These are phyloP conservation scores for Heteropelma amictum DNA, from an alignment of 2,888 invertebrate genomes.

Conservation along the genomic window DNA sequence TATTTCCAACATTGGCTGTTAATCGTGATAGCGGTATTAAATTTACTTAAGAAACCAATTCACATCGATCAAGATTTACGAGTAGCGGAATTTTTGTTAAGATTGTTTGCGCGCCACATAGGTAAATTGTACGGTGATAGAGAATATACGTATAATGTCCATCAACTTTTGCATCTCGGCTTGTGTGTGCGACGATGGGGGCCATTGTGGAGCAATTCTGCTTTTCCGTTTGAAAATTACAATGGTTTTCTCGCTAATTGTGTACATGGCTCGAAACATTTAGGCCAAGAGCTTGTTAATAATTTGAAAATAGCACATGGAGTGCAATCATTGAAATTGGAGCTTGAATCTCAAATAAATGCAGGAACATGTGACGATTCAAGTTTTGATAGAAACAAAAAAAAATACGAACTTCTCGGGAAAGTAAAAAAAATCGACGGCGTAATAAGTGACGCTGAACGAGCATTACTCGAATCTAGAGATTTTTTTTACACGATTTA, in stretches of 20 bases:
- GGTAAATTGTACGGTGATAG: slow-evolving; percentile 48
- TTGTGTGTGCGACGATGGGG: slow-evolving; percentile 60
- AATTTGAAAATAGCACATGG: slow-evolving; percentile 55
- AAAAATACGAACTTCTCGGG: too few species aligned
- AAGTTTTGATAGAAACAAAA: slow-evolving; percentile 28
- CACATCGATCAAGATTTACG: slow-evolving; percentile 33
- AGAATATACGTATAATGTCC: slow-evolving; percentile 58
- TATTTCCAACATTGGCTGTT: slow-evolving; percentile 60
- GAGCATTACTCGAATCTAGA: slow-evolving; percentile 24
- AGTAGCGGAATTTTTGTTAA: slow-evolving; percentile 46
- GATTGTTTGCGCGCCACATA: slow-evolving; percentile 56
- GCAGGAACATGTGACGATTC: too few species aligned
- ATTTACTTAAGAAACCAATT: slow-evolving; percentile 52
- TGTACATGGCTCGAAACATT: slow-evolving; percentile 56
- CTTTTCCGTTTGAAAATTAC: slow-evolving; percentile 60
- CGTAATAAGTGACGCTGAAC: slow-evolving; percentile 10
- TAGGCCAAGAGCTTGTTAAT: slow-evolving; percentile 54
- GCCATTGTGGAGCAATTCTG: slow-evolving; percentile 58
- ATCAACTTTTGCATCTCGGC: slow-evolving; percentile 59
- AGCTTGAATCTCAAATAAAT: too few species aligned
- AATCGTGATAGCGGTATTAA: slow-evolving; percentile 51
- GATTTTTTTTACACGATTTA: slow-evolving; percentile 12
- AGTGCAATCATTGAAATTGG: slow-evolving; percentile 48
- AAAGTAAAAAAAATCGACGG: background rate
- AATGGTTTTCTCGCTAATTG: slow-evolving; percentile 57